Evolutionary conservation across 1,140 invertebrate species (phyloP).

Genomic region (Caenorhabditis brenneri): DNA sequence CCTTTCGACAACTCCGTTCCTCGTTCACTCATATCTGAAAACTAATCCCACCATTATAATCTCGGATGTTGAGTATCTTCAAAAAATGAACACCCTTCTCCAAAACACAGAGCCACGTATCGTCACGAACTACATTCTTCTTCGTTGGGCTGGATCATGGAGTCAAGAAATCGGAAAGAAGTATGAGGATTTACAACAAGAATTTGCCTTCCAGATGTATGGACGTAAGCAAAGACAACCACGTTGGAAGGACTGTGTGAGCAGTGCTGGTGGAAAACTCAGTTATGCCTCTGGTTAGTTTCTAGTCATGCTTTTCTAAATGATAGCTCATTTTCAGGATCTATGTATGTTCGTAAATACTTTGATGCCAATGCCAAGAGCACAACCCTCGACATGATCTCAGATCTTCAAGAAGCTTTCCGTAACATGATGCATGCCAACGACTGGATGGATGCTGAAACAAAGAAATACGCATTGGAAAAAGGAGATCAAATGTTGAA

Average conservation of each 20-base stretch:
- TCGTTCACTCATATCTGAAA: constrained; percentile 54
- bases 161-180: constrained; percentile 43
- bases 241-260: constrained; percentile 69
- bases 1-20: constrained; percentile 50
- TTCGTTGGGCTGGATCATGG: constrained; percentile 49
- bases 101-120: constrained; percentile 52
- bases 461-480: constrained; percentile 74
- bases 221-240: constrained; percentile 70
- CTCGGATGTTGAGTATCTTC: constrained; percentile 38
- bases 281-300: constrained; percentile 73
- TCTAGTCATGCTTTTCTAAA: constrained; percentile 61
- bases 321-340: not conserved
- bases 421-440: constrained; percentile 83
- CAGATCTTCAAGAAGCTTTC: constrained; percentile 83
- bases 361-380: constrained; percentile 67
- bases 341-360: constrained; percentile 43
- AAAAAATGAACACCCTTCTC: constrained; percentile 45
- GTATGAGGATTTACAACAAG: constrained; percentile 58
- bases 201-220: constrained; percentile 52
- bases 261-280: constrained; percentile 69
- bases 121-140: constrained; percentile 57
- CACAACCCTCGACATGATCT: constrained; percentile 79
- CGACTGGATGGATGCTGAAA: constrained; percentile 88
- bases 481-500: constrained; percentile 55
- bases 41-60: constrained; percentile 56